Evolutionary conservation across 2,888 invertebrate species (phyloP), one percentile per base, ranked within the genome.

Genomic region (Drosophila robusta): DNA sequence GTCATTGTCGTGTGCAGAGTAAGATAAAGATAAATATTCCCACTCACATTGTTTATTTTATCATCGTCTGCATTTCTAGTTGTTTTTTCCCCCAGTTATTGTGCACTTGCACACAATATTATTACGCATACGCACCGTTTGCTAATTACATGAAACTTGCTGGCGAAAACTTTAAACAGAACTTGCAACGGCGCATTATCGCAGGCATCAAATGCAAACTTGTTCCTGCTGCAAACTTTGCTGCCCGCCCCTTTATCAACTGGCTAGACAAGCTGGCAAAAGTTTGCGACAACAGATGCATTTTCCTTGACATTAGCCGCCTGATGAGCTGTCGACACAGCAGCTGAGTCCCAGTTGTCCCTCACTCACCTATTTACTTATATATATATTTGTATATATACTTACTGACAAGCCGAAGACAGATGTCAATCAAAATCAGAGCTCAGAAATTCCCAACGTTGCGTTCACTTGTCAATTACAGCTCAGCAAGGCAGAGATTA

Each of bases 71-170:
- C n/a, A n/a, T n/a, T n/a, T n/a, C n/a, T n/a, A n/a, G n/a, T n/a
- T n/a, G n/a, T 44, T 52, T 41, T 52, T 36, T n/a, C 11, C 29
- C n/a, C 6, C 45, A 60, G 26, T 24, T 41, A 6, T 38, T 51
- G 16, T 54, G 71, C 54, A 65, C 16, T 41, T 39, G 41, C 39
- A 45, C 47, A 52, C 57, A 47, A 56, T 73, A 54, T 26, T 47
- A 67, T 82, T 66, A 36, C 51, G 70, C 58, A 75, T 74, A 81
- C 82, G 78, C 78, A 74, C 58, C 79, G 82, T 82, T 81, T 36
- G 66, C 66, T 74, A 78, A 78, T 82, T 78, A 75, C 58, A 50
- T 42, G n/a, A 46, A 74, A 81, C 60, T 69, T 62, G 57, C 52
- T 46, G 14, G 9, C 41, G 42, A 29, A 0, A 62, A 81, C 46